Evolutionary conservation across 2,797 vertebrate species (phyloP), one percentile per base, ranked within the genome.

Genomic region (Phataginus tetradactyla): DNA sequence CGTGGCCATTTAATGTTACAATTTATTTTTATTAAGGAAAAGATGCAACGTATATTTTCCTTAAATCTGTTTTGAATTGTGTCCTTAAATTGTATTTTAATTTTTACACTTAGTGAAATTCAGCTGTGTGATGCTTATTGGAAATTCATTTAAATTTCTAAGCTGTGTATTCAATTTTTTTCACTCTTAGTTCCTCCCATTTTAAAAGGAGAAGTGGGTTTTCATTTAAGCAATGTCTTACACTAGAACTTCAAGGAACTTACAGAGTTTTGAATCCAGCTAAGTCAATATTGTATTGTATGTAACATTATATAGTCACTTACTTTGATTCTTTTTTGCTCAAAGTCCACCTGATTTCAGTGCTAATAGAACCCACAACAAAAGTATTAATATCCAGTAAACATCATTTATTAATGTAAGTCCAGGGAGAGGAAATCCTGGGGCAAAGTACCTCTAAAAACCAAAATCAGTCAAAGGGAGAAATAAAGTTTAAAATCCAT

Each of bases 11-110:
- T 94, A 91, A 86, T 4, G 59, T 94, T 86, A 77, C 13, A 66
- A 37, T 80, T 57, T 66, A 74, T 81, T 85, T 94, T 95, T 63
- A 94, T 90, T 68, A 81, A 84, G 42, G 57, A 45, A 97, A 91
- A 27, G 91, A 86, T 75, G n/a, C 18, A 84, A 91, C 74, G 27
- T 90, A 5, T 75, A 42, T 95, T 95, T 87, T 78, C 20, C 15
- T 59, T 89, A 91, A 74, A 27, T 81, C 49, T 90, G 0, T 91
- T 94, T 96, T 95, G 51, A 80, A 85, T 55, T 80, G 34, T 79
- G 91, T 90, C 15, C 55, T 83, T 91, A 51, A 79, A 90, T 83
- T 92, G 20, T 88, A 92, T 87, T 87, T 94, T 96, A 66, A 93
- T 90, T 79, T 91, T 72, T 90, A 15, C 14, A 79, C 21, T 92